Percentiles rank a stretch among this genome's conserved stretches.
Evolutionary conservation across 92 coral and sea anemone species (phyloP).

Genomic region (Zoanthus gigantus): DNA sequence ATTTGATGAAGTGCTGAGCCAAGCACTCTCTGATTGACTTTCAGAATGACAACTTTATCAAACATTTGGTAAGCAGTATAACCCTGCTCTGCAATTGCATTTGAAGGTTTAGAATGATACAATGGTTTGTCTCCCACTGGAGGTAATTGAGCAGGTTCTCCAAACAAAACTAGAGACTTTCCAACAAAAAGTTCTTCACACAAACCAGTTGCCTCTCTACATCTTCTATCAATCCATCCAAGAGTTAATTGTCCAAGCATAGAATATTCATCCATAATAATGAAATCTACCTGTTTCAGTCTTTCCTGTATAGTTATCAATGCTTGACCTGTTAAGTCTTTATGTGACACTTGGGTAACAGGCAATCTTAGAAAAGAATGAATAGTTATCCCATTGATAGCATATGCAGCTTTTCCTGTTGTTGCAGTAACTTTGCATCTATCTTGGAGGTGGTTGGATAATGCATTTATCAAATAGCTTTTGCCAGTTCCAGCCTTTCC

Average conservation of each 20-base stretch:
- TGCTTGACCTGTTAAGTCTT: conserved; percentile 67
- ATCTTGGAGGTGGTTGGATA: conserved; percentile 50
- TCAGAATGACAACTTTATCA: conserved; percentile 67
- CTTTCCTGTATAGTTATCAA: conserved; percentile 58
- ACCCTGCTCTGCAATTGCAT: conserved; percentile 56
- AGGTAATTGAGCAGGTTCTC: conserved; percentile 74
- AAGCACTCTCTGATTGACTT: conserved; percentile 27
- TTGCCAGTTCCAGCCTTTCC: too few relatives aligned
- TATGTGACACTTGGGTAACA: conserved; percentile 47
- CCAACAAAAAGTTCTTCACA: conserved; percentile 69
- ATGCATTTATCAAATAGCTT: conserved; percentile 34
- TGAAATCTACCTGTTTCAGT: conserved; percentile 46
- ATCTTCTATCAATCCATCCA: conserved; percentile 76
- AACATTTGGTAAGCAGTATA: conserved; percentile 62
- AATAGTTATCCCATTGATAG: conserved; percentile 69
- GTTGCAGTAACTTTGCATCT: conserved; percentile 69
- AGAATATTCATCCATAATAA: conserved; percentile 73
- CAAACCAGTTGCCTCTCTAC: conserved; percentile 68
- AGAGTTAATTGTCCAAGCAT: conserved; percentile 74
- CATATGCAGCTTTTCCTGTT: conserved; percentile 69
- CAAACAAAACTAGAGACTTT: conserved; percentile 66
- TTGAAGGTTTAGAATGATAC: conserved; percentile 64
- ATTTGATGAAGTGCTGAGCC: conserved; percentile 15
- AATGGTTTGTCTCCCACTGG: conserved; percentile 78
- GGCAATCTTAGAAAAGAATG: conserved; percentile 73